Evolutionary conservation across 2,797 vertebrate genomes (phyloP).

Genomic region (Amblyraja radiata): DNA sequence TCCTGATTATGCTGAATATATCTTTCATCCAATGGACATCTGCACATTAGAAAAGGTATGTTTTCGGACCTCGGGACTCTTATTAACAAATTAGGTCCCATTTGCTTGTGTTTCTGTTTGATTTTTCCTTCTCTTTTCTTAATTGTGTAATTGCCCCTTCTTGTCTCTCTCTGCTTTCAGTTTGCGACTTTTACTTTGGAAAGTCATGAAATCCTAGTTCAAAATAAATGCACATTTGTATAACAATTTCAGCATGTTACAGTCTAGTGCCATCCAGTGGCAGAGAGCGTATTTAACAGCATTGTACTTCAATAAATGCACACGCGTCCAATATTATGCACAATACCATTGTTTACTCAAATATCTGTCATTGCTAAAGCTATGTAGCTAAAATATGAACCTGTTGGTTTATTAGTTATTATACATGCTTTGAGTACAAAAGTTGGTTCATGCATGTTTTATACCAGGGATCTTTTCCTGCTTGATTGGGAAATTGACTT

Average conservation of each 20-base stretch:
- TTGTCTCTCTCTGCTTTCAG: neutral
- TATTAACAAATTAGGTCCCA: neutral
- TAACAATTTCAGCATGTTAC: neutral
- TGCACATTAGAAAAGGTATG: constrained; percentile 94
- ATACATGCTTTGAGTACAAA: too few relatives aligned
- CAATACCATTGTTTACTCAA: neutral
- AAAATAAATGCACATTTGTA: neutral
- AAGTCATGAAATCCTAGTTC: neutral
- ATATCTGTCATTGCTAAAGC: neutral
- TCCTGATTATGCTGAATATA: constrained; percentile 96
- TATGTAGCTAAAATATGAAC: neutral
- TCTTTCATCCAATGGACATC: constrained; percentile 97
- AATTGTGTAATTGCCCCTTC: neutral
- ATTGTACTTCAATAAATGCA: neutral
- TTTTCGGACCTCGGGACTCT: constrained; percentile 39
- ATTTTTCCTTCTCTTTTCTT: neutral
- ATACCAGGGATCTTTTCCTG: too few relatives aligned
- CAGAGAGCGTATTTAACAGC: neutral
- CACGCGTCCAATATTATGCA: neutral
- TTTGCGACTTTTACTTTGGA: neutral
- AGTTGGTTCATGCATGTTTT: too few relatives aligned
- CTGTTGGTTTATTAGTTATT: too few relatives aligned
- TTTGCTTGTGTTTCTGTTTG: neutral
- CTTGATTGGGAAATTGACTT: too few relatives aligned
- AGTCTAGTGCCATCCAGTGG: constrained; percentile 12